phyloP scores from a whole-genome alignment of 2,113 vertebrate genomes.

The Rhineura floridana region DNA sequence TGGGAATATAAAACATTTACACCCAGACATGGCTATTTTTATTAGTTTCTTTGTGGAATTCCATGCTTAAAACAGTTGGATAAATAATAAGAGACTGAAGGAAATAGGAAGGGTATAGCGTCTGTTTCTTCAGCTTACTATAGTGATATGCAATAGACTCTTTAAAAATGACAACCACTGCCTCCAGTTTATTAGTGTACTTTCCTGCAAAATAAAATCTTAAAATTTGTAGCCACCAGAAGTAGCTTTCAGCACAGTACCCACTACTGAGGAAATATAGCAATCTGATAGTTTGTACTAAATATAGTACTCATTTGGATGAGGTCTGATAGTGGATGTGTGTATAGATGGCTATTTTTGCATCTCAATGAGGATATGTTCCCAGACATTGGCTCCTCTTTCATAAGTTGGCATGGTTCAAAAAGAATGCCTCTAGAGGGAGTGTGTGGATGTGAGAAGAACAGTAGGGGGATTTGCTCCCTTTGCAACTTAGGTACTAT shows the following conservation, averaged over 20 bases:
- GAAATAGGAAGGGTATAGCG: not conserved
- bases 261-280: not conserved
- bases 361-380: not conserved
- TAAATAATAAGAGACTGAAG: not conserved
- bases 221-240: conserved; percentile 3
- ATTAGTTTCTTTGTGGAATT: too few species aligned
- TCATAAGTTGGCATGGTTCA: not conserved
- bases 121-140: not conserved
- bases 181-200: not conserved
- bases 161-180: not conserved
- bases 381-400: not conserved
- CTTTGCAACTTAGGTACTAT: not conserved
- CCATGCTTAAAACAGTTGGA: not conserved
- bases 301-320: conserved; percentile 18
- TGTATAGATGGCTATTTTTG: conserved; percentile 19
- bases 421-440: not conserved
- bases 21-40: too few species aligned
- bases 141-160: not conserved
- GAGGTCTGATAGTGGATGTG: conserved; percentile 1
- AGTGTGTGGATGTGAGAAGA: not conserved
- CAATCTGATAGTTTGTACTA: conserved; percentile 19
- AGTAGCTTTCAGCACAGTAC: conserved; percentile 1
- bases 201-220: not conserved
- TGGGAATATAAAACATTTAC: not conserved
- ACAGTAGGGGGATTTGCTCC: not conserved